Evolutionary conservation across 2,113 vertebrate genomes (phyloP).

Genomic region (Callopanchax toddi): DNA sequence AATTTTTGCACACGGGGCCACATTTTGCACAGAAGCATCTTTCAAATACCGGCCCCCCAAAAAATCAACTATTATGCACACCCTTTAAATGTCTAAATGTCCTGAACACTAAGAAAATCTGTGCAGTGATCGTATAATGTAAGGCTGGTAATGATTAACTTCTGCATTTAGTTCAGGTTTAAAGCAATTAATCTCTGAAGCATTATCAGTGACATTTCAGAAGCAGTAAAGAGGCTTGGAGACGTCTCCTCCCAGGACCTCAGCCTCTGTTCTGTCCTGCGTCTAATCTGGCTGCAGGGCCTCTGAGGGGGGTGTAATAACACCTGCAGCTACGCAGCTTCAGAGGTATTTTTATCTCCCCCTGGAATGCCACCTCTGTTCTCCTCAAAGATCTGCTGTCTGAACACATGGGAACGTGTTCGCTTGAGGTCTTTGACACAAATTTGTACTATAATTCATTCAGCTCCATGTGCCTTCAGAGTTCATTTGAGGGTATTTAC

Average conservation of each 20-base stretch:
- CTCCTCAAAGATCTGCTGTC: conserved; percentile 17
- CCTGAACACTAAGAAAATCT: neutral
- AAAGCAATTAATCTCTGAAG: neutral
- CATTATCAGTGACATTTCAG: conserved; percentile 9
- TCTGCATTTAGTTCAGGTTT: neutral
- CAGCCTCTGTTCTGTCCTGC: conserved; percentile 3
- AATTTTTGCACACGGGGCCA: conserved; percentile 16
- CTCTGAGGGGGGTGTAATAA: conserved; percentile 70
- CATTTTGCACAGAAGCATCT: conserved; percentile 51
- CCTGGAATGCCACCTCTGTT: conserved; percentile 69
- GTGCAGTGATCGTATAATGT: neutral
- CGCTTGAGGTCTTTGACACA: conserved; percentile 22
- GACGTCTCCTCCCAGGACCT: conserved; percentile 14
- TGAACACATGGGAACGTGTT: conserved; percentile 33
- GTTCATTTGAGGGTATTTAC: neutral
- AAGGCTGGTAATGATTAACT: neutral
- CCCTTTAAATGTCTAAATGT: neutral
- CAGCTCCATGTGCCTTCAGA: neutral
- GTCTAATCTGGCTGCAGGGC: conserved; percentile 34
- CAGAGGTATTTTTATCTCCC: conserved; percentile 76
- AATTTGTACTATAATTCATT: conserved; percentile 14
- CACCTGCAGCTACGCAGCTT: conserved; percentile 68
- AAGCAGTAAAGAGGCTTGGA: neutral
- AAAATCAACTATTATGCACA: neutral
- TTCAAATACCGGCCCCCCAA: conserved; percentile 42